Percentiles rank a stretch among this genome's conserved stretches.
phyloP scores from a whole-genome alignment of 2,113 vertebrate species.

The Malaclemys terrapin region DNA sequence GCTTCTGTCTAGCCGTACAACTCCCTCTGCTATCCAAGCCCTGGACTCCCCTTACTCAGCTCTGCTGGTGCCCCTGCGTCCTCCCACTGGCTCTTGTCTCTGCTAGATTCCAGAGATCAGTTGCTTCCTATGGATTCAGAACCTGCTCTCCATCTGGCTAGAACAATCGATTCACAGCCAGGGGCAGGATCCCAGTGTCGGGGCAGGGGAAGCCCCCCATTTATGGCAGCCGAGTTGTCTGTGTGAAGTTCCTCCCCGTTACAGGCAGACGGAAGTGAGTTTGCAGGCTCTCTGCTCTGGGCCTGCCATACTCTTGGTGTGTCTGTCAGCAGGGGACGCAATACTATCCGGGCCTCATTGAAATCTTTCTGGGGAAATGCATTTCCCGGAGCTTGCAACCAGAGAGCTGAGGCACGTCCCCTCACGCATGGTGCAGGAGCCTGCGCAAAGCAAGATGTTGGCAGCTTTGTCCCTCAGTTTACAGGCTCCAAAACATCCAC shows the following conservation, averaged over 20 bases:
- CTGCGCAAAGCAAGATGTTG: neutral
- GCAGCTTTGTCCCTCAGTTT: neutral
- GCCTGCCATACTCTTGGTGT: neutral
- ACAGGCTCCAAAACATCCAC: neutral
- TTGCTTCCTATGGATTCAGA: neutral
- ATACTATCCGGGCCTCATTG: neutral
- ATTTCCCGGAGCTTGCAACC: neutral
- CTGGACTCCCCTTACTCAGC: neutral
- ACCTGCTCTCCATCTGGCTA: neutral
- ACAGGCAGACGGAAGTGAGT: neutral
- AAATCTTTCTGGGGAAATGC: neutral
- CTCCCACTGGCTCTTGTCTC: neutral
- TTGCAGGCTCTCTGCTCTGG: neutral
- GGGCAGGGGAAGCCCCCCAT: neutral
- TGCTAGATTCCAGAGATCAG: neutral
- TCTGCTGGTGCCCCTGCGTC: neutral
- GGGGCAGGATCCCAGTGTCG: neutral
- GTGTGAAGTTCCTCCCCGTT: neutral
- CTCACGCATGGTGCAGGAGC: neutral
- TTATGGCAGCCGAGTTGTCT: neutral
- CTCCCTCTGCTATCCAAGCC: neutral
- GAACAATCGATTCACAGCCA: neutral
- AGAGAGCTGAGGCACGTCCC: neutral
- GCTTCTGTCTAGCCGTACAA: no score
- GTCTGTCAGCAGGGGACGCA: neutral